Conservation (phyloP, 2,888 invertebrate genomes). For the Leuctra nigra region DNA sequence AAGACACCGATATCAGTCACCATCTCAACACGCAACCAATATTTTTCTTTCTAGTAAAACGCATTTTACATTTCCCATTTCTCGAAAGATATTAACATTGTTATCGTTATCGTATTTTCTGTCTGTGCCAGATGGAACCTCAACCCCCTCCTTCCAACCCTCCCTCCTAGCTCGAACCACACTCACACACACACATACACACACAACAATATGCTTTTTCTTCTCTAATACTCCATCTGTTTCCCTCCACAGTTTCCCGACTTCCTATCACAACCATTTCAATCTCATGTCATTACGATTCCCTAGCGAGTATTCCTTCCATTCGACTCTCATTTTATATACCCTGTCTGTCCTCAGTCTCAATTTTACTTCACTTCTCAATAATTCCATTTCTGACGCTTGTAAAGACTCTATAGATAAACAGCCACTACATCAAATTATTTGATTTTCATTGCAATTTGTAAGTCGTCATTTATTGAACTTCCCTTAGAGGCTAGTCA, state of each 20-base stretch:
- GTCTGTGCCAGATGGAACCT: too few relatives aligned
- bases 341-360: conserved; percentile 1
- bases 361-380: neutral
- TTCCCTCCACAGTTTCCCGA: neutral
- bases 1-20: too few relatives aligned
- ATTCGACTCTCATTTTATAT: neutral
- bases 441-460: too few relatives aligned
- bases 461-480: too few relatives aligned
- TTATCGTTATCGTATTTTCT: conserved; percentile 1
- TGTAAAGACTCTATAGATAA: too few relatives aligned
- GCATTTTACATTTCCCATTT: too few relatives aligned
- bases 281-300: neutral
- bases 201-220: neutral
- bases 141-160: neutral
- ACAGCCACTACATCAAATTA: too few relatives aligned
- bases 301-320: neutral
- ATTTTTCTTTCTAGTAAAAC: too few relatives aligned
- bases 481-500: too few relatives aligned
- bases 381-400: conserved; percentile 9
- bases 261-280: conserved; percentile 3
- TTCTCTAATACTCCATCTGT: conserved; percentile 2
- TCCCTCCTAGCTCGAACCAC: too few relatives aligned
- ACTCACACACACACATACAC: too few relatives aligned
- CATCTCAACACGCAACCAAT: too few relatives aligned
- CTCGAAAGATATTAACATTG: neutral